Base-by-base conservation (phyloP, 2,888 invertebrate genomes). In the Lasius fuliginosus region DNA sequence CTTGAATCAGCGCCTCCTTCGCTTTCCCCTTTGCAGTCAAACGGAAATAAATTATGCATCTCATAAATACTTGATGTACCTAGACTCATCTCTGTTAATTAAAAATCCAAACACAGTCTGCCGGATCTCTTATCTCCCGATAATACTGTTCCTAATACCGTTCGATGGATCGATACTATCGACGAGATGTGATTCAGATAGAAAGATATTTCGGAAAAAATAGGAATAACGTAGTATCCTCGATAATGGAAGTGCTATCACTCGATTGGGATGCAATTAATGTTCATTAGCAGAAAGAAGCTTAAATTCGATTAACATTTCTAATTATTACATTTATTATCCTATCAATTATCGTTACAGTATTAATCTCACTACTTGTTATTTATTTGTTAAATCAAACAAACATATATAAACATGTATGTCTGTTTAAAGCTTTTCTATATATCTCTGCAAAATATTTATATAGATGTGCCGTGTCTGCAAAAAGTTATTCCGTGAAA, bases 111-210 rank as follows among this genome's bases (percentile, higher is more conserved):
- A n/a, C 11, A 9, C 27, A 5, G 3, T 27, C 9, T 75, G 33
- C 42, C 9, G 11, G 18, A 53, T 53, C 15, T 18, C 1, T 40
- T 40, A 40, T 73, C 12, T 56, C 12, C 12, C 12, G 11, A 30
- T 18, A 42, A 18, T 3, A 64, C 15, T n/a, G 8, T 62, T 33
- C n/a, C 60, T 58, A 18, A 40, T 58, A 58, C 27, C 27, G 40
- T 40, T 73, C 30, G 12, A 40, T 42, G 30, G 40, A 74, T 74
- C 74, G 9, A 74, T 74, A 60, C 8, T 60, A 74, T 42, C 12
- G 73, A 73, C 27, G 4, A 60, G 0, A 18, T 18, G 18, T 18
- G 18, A 5, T 27, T 1, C 15, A 18, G 23, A 4, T 4, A 40
- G 23, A 40, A 36, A 56, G 18, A 40, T 40, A 73, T 40, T 30